Percentiles rank a stretch among this genome's conserved stretches.
These are phyloP conservation scores for Herminia tarsipennalis DNA, from an alignment of 2,888 invertebrate species.

Conservation along the genomic window DNA sequence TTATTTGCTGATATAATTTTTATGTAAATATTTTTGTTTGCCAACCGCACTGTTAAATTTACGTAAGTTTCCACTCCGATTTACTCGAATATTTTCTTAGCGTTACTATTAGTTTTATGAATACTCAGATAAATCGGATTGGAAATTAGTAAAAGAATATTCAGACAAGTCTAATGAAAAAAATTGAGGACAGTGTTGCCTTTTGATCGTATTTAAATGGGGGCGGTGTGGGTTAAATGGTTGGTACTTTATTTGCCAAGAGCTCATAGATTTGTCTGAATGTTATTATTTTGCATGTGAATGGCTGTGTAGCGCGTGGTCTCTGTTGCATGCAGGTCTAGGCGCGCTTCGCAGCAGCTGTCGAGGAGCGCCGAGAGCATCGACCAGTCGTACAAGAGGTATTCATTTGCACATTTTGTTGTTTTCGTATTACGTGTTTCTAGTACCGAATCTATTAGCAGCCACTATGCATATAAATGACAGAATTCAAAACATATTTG, in stretches of 20 bases:
- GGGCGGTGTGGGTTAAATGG: background rate
- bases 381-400: conserved; percentile 87
- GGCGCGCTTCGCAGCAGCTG: conserved; percentile 94
- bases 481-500: background rate
- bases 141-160: conserved; percentile 39
- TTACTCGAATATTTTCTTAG: conserved; percentile 20
- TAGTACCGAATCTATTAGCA: conserved; percentile 21
- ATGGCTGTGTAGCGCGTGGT: conserved; percentile 80
- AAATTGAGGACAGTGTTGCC: background rate
- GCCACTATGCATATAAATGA: conserved; percentile 10
- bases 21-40: conserved; percentile 47
- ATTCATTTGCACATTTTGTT: conserved; percentile 49
- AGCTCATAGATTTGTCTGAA: conserved; percentile 51
- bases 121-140: conserved; percentile 32
- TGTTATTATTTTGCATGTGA: conserved; percentile 71
- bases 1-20: conserved; percentile 50
- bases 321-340: conserved; percentile 90
- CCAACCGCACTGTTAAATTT: conserved; percentile 52
- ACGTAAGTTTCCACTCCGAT: conserved; percentile 50
- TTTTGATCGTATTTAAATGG: background rate
- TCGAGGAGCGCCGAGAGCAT: conserved; percentile 88
- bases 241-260: background rate
- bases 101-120: conserved; percentile 11
- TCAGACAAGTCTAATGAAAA: conserved; percentile 40
- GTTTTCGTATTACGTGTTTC: conserved; percentile 6